phyloP scores from a whole-genome alignment of 1,140 invertebrate genomes.

The Cyphomyrmex costatus region DNA sequence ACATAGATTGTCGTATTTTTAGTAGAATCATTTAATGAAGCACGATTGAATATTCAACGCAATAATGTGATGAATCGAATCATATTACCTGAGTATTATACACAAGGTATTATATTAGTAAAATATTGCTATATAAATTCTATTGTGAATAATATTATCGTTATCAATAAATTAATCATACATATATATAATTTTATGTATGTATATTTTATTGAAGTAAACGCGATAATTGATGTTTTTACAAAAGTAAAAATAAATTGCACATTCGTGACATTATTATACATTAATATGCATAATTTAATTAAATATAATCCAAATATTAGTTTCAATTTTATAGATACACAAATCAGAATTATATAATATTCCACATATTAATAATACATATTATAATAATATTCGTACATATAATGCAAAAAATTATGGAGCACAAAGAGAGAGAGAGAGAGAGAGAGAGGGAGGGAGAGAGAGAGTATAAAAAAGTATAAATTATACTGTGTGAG shows the following conservation, averaged over 20 bases:
- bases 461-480: background rate
- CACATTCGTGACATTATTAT: background rate
- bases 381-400: background rate
- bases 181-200: background rate
- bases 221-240: background rate
- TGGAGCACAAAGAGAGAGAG: background rate
- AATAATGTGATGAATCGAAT: background rate
- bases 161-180: background rate
- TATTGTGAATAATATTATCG: background rate
- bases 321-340: background rate
- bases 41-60: background rate
- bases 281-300: background rate
- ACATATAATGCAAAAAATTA: background rate
- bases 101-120: background rate
- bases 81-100: background rate
- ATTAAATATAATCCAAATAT: background rate
- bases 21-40: background rate
- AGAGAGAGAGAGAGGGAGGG: no score
- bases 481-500: background rate
- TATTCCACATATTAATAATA: background rate
- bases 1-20: background rate
- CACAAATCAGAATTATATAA: background rate
- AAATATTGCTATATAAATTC: background rate
- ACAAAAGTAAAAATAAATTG: constrained; percentile 2
- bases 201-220: background rate